Conservation (phyloP, 2,797 vertebrate species). For the Sebastes matsubarae region DNA sequence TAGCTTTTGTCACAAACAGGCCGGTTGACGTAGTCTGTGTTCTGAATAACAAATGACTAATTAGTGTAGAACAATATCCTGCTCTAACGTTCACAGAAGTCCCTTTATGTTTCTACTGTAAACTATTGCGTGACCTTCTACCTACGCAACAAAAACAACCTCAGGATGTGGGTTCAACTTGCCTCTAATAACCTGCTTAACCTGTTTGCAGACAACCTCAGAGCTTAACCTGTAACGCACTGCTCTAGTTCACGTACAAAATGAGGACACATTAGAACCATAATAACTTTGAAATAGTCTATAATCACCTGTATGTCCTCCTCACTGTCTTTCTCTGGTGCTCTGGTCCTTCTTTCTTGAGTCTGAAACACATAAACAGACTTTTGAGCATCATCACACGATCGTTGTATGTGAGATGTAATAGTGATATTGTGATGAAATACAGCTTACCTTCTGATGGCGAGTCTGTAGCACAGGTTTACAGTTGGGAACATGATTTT, state of each 20-base stretch:
- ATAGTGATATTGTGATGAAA: background rate
- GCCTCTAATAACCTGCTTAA: background rate
- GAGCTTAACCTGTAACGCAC: background rate
- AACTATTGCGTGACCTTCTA: background rate
- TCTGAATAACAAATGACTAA: background rate
- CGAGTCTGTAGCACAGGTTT: background rate
- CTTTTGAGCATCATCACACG: background rate
- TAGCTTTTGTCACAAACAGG: background rate
- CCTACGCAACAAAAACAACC: background rate
- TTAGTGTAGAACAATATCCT: background rate
- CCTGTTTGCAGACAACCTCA: background rate
- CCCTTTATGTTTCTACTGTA: background rate
- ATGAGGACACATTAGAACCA: background rate
- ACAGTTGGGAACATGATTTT: background rate
- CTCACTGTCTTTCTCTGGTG: background rate
- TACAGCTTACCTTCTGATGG: background rate
- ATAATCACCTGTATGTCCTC: background rate
- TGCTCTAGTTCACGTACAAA: background rate
- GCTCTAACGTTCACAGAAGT: too few relatives aligned
- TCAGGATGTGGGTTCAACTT: background rate
- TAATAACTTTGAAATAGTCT: background rate
- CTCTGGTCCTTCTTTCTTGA: background rate
- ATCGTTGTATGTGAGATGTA: background rate
- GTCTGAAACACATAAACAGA: background rate
- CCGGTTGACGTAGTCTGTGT: background rate